Evolutionary conservation across 2,113 vertebrate genomes (phyloP), one percentile per base, ranked within the genome.

Genomic region (Nesoenas mayeri): DNA sequence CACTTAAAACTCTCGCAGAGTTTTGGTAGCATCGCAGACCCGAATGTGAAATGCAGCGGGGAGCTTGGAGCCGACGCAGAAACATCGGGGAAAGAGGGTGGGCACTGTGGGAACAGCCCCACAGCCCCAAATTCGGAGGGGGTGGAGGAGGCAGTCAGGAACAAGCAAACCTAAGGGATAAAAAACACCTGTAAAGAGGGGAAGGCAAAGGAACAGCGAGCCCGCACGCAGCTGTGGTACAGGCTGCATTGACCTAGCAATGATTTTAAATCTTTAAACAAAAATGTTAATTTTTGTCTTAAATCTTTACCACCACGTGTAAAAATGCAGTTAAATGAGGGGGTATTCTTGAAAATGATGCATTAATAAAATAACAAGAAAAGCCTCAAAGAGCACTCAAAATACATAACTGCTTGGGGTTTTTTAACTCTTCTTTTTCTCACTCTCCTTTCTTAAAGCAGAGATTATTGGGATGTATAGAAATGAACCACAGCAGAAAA

Each of bases 361-460:
- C 15, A 9, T 10, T 11, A 65, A 70, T 15, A 47, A 66, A 80
- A 12, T 2, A 60, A 38, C n/a, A 71, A 50, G 12, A 44, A 40
- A 50, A 62, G 15, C 38, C 36, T 58, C 73, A 65, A 77, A 57
- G 56, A 71, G 28, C 19, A 20, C n/a, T 67, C 53, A 47, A 54
- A 3, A 29, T 51, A 60, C 2, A 9, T 32, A 85, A 50, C 6
- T 0, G 0, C 6, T 11, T 42, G 6, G 44, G 11, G 1, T 15
- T 60, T 36, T 58, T 34, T 17, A 9, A 13, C 7, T 53, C 29
- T 64, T 50, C 48, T 48, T 85, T 70, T 42, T 29, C 11, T 9
- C 38, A 10, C 12, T 20, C n/a, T 28, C 16, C 11, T 11, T 71
- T 85, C 66, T 42, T 34, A 81, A 89, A 88, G 36, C 64, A 73